phyloP scores from a whole-genome alignment of 2,113 vertebrate genomes.

The Triplophysa dalaica region DNA sequence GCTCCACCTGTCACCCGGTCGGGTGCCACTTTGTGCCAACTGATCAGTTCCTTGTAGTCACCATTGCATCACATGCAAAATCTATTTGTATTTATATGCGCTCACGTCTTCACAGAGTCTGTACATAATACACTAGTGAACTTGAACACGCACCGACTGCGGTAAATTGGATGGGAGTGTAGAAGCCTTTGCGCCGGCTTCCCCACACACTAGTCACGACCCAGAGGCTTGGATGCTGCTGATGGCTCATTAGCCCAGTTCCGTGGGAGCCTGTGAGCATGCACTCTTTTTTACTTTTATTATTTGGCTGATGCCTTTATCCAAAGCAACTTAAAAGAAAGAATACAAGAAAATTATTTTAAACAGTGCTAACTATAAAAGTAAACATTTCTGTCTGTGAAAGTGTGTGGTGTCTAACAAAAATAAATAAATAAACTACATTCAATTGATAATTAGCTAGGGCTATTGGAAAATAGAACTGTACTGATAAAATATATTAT shows the following conservation, averaged over 20 bases:
- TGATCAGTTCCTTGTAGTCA: constrained; percentile 9
- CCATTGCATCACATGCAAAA: background rate
- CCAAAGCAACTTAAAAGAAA: no score
- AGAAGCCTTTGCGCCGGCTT: background rate
- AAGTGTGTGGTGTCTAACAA: no score
- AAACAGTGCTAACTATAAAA: no score
- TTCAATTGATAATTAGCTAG: no score
- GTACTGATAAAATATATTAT: no score
- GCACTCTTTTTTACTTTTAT: no score
- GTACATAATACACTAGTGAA: background rate
- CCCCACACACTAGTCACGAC: background rate
- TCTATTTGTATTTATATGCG: background rate
- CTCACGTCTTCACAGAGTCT: background rate
- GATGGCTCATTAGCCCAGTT: constrained; percentile 25
- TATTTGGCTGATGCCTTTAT: no score
- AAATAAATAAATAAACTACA: no score
- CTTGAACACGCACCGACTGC: background rate
- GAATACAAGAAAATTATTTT: no score
- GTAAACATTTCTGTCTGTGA: background rate
- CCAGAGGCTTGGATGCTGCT: background rate
- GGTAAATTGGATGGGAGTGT: background rate
- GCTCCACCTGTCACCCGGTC: constrained; percentile 53
- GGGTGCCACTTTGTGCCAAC: constrained; percentile 39
- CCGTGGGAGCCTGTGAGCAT: background rate
- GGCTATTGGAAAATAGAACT: no score